phyloP scores from a whole-genome alignment of 1,140 invertebrate species.

The Wasmannia auropunctata region DNA sequence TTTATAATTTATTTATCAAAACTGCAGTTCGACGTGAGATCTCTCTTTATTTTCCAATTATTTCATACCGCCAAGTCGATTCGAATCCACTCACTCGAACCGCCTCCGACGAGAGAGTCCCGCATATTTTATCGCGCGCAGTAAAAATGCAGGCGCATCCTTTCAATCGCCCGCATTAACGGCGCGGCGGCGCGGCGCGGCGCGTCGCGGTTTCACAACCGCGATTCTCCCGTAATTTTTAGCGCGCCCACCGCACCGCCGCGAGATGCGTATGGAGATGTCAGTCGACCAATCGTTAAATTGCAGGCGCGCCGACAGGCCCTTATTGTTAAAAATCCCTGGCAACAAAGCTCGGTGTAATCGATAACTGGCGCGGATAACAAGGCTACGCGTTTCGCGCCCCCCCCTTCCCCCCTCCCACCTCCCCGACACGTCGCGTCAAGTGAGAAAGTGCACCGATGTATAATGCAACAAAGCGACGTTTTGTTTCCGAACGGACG shows the following conservation, averaged over 20 bases:
- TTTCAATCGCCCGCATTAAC: slow-evolving; percentile 36
- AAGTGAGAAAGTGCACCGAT: slow-evolving; percentile 17
- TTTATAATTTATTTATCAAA: background rate
- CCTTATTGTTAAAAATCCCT: slow-evolving; percentile 62
- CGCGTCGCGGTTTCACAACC: background rate
- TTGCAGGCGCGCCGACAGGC: slow-evolving; percentile 23
- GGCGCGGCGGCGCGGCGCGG: too few relatives aligned
- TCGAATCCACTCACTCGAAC: background rate
- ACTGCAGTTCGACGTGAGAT: background rate
- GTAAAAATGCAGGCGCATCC: background rate
- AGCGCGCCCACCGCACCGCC: background rate
- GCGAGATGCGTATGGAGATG: slow-evolving; percentile 12
- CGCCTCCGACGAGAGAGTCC: background rate
- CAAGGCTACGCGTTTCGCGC: slow-evolving; percentile 38
- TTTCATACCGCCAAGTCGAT: background rate
- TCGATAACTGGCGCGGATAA: slow-evolving; percentile 53
- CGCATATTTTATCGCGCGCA: background rate
- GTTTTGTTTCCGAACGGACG: background rate
- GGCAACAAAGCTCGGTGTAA: slow-evolving; percentile 55
- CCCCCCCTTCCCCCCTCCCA: too few relatives aligned
- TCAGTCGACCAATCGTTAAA: slow-evolving; percentile 52
- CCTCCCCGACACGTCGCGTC: slow-evolving; percentile 12
- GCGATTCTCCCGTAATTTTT: background rate
- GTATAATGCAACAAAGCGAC: slow-evolving; percentile 40
- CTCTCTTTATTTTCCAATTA: background rate